Base-by-base conservation (phyloP, 2,797 vertebrate genomes). In the Paguma larvata region DNA sequence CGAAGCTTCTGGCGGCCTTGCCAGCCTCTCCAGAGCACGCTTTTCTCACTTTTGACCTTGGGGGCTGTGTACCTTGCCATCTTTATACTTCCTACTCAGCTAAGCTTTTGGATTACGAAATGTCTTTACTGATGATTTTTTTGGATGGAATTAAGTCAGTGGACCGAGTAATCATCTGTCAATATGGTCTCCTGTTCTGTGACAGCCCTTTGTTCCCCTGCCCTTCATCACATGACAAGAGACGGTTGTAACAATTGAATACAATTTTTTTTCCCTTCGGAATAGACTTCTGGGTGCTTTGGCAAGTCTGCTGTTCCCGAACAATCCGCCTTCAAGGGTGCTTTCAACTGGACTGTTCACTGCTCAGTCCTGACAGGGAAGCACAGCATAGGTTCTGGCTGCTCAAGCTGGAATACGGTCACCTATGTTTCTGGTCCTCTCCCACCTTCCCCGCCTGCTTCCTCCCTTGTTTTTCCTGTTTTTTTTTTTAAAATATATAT, bases 31-130 rank as follows among this genome's bases (percentile, higher is more conserved):
- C 14, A 25, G 51, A 73, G 12, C 63, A 21, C 3, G 21, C 13
- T 6, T 65, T 51, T 94, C 78, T 79, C 15, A 21, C 72, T 63
- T 90, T 79, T 88, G 84, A 95, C 53, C 94, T 92, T 94, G 84
- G 34, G 32, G 19, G 14, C 27, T n/a, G 25, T 14, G 16, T 32
- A 75, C 18, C 21, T 16, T 82, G 46, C 27, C 82, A 75, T 85
- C 89, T 88, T 88, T 88, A 5, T 34, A 15, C 41, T 46, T 96
- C 88, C 38, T 82, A 13, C 53, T 53, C 7, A 63, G 30, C 30
- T 38, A 51, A 41, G 15, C 14, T 59, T 94, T 59, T 41, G 11
- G 18, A 48, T 93, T 7, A 53, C 5, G 41, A 73, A 90, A 7
- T 65, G 59, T 91, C 92, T 80, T 91, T 80, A 51, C 16, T 15